A percentile compares a stretch with the other conserved stretches of the same genome.
phyloP scores from a whole-genome alignment of 2,113 vertebrate genomes.

The Probosciger aterrimus region DNA sequence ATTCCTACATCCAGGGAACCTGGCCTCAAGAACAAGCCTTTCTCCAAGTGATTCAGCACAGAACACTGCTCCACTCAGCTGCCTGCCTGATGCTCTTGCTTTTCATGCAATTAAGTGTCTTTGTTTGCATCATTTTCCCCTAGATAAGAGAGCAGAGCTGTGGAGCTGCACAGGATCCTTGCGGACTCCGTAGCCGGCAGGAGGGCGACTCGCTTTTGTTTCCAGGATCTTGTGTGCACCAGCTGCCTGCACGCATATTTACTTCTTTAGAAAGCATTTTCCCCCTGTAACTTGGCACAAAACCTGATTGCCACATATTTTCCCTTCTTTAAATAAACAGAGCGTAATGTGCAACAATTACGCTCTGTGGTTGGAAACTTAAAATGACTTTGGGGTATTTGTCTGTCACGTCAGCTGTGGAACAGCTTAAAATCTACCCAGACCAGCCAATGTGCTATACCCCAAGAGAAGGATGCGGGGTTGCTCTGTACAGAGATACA shows the following conservation, averaged over 20 bases:
- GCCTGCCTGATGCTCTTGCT: not conserved
- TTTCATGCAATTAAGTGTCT: not conserved
- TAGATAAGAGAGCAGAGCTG: not conserved
- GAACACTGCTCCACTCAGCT: not conserved
- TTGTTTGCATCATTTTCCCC: fast-evolving
- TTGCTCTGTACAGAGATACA: fast-evolving
- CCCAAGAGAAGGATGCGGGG: not conserved
- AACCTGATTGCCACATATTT: not conserved
- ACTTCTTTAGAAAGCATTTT: not conserved
- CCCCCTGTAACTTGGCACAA: not conserved
- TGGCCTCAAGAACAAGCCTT: fast-evolving
- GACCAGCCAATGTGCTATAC: fast-evolving
- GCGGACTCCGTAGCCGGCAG: fast-evolving
- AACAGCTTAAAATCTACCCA: not conserved
- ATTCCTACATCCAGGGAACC: not conserved
- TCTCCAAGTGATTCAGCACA: not conserved
- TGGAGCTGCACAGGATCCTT: not conserved
- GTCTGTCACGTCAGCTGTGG: not conserved
- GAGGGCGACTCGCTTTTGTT: not conserved
- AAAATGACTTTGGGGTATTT: not conserved
- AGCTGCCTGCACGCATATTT: not conserved
- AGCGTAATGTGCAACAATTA: not conserved
- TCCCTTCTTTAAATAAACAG: not conserved
- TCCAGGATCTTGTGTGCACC: not conserved
- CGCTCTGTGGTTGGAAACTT: not conserved